Base-by-base conservation (phyloP, 2,888 invertebrate species). In the Molanna angustata region DNA sequence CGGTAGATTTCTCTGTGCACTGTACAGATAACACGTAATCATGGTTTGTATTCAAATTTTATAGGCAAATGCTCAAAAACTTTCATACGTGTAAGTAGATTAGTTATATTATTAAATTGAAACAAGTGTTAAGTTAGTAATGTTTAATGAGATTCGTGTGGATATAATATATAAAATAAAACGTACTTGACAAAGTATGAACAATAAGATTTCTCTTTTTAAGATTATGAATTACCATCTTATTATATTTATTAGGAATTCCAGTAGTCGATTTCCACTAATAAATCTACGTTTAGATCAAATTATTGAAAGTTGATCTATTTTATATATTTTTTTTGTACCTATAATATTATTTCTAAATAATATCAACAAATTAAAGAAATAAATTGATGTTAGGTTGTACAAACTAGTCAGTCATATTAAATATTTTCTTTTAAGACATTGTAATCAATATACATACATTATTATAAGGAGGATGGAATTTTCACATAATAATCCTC, bases 361-460 rank as follows among this genome's bases (percentile, higher is more conserved):
- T 48, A 41, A n/a, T n/a, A n/a, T n/a, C n/a, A 48, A 48, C 20
- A 22, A 32, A 40, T 41, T 35, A 46, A 35, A 14, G 20, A 33
- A 47, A 39, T 37, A 35, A 47, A n/a, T n/a, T n/a, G n/a, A 47
- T 47, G 47, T 50, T 33, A 48, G 52, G 43, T 50, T 55, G 55
- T 55, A 55, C 51, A 48, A 52, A 52, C 55, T 55, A 55, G 55
- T 55, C 55, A 55, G 39, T 43, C 48, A 2, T 45, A 39, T 45
- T 16, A 31, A 7, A 33, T 45, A 20, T 31, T 32, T 14, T 31
- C 11, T n/a, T n/a, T n/a, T n/a, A n/a, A n/a, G n/a, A n/a, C n/a
- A n/a, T n/a, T n/a, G n/a, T n/a, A n/a, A n/a, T n/a, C n/a, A n/a
- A n/a, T n/a, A n/a, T n/a, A n/a, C n/a, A n/a, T n/a, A n/a, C n/a